Evolutionary conservation across 2,888 invertebrate genomes (phyloP), one percentile per base, ranked within the genome.

Genomic region (Meta bourneti): DNA sequence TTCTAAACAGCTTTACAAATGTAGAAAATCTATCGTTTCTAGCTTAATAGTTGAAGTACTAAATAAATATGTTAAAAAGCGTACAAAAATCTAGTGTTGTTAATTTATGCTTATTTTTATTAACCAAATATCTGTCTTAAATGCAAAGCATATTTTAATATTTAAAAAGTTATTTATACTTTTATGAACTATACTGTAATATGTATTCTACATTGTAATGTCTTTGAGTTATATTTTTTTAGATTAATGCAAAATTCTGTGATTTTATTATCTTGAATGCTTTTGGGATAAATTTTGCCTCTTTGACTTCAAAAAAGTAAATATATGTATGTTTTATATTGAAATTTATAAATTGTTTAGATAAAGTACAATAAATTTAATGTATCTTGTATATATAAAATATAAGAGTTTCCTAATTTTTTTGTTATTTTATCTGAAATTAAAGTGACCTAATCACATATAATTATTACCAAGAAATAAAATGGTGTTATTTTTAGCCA

Each of bases 271-370:
- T 72, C 19, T 34, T 75, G 48, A 75, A 9, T 75, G 48, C 16
- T 49, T 34, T 16, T 52, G 49, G 19, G 51, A 8, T 52, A 77
- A 77, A 77, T 77, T 77, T 77, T 11, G 16, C 77, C 52, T 51
- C 51, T n/a, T 51, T 77, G 51, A 77, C 51, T 77, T 77, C 11
- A 8, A 52, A 51, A 13, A 9, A 51, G 51, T 13, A 51, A 19
- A 77, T n/a, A n/a, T 77, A n/a, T 77, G 77, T 77, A 77, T 77
- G 51, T 77, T 77, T 77, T 77, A 77, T 77, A 77, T 77, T 77
- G 51, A 77, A 19, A 49, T 77, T 77, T 77, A 77, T 77, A 77
- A 77, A 77, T 77, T 77, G 77, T 77, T 77, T 77, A 51, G 52
- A 77, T 51, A 77, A 34, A 19, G 49, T 77, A 77, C 52, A 77